Conservation (phyloP, 2,888 invertebrate genomes). For the Clusia tigrina region DNA sequence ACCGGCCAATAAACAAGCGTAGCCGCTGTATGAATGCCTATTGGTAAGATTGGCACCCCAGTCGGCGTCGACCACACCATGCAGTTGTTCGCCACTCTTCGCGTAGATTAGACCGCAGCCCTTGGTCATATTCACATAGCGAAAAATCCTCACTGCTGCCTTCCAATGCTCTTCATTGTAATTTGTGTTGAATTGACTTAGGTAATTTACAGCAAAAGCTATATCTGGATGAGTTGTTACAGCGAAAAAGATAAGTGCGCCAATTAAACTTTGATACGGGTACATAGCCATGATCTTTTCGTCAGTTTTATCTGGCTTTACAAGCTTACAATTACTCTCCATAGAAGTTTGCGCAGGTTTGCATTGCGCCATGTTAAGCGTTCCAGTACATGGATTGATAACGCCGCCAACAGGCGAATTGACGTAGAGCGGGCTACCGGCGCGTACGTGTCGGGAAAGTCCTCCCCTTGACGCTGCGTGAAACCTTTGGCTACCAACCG, state of each 20-base stretch:
- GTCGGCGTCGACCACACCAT: slow-evolving; percentile 35
- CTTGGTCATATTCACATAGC: slow-evolving; percentile 31
- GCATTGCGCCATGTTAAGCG: slow-evolving; percentile 28
- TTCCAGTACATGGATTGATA: too few relatives aligned
- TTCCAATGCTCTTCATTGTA: slow-evolving; percentile 34
- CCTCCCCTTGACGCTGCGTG: slow-evolving; percentile 31
- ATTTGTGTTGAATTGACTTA: slow-evolving; percentile 32
- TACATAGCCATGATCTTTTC: slow-evolving; percentile 27
- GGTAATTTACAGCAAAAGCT: slow-evolving; percentile 20
- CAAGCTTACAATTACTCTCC: slow-evolving; percentile 26
- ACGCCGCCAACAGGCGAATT: slow-evolving; percentile 25
- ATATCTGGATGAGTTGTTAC: slow-evolving; percentile 33
- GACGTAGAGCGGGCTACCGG: slow-evolving; percentile 29
- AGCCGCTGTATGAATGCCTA: slow-evolving; percentile 36
- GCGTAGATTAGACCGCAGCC: slow-evolving; percentile 25
- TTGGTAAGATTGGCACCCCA: slow-evolving; percentile 33
- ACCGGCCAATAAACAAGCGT: slow-evolving; percentile 25
- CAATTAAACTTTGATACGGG: slow-evolving; percentile 30
- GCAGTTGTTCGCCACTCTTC: slow-evolving; percentile 15
- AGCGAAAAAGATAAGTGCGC: slow-evolving; percentile 32
- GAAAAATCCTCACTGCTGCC: slow-evolving; percentile 32
- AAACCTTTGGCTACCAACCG: slow-evolving; percentile 36
- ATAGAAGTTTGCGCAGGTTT: slow-evolving; percentile 29
- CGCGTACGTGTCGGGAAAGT: slow-evolving; percentile 31
- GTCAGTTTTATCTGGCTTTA: slow-evolving; percentile 17